Evolutionary conservation across 2,113 vertebrate genomes (phyloP), one percentile per base, ranked within the genome.

Genomic region (Crotalus helleri): DNA sequence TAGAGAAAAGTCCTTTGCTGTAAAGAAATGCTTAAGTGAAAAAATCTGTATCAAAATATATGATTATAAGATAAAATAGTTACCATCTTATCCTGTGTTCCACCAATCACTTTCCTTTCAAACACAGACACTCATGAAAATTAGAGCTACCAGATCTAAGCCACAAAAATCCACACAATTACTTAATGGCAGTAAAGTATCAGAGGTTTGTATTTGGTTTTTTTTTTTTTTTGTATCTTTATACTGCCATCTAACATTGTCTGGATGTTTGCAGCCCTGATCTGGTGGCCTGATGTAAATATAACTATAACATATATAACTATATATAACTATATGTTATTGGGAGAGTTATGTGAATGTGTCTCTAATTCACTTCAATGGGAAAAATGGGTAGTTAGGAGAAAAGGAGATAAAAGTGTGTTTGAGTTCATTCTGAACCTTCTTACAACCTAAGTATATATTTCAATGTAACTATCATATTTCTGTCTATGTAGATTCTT

Each of bases 41-140:
- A 96, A 94, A 94, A 93, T 39, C 95, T 95, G 96, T 96, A 44
- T 96, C 96, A 91, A 93, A 94, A 96, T 95, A 85, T 94, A 89
- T 93, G 89, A 1, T 1, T 17, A 1, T 39, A 2, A 23, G 59
- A 93, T 90, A 86, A 86, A 29, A 89, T 94, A 93, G 94, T 95
- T 95, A 95, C 95, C 95, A 95, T 97, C 94, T 94, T 93, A 54
- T 46, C 87, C 85, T 54, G 59, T 55, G 90, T 23, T 1, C 0
- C 0, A 0, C 0, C 55, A 86, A 51, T 59, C 86, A 2, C 29
- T 54, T 11, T 81, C 90, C 88, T 90, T 49, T 90, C 4, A 88
- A 87, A 58, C 0, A 54, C 92, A 91, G 59, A 81, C 64, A 86
- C 93, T 90, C 91, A 92, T 85, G 26, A 49, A 54, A 49, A n/a